Percentiles rank a stretch among this genome's conserved stretches.
These are phyloP conservation scores for Apodemia duryi DNA, from an alignment of 2,888 invertebrate genomes.

Conservation along the genomic window DNA sequence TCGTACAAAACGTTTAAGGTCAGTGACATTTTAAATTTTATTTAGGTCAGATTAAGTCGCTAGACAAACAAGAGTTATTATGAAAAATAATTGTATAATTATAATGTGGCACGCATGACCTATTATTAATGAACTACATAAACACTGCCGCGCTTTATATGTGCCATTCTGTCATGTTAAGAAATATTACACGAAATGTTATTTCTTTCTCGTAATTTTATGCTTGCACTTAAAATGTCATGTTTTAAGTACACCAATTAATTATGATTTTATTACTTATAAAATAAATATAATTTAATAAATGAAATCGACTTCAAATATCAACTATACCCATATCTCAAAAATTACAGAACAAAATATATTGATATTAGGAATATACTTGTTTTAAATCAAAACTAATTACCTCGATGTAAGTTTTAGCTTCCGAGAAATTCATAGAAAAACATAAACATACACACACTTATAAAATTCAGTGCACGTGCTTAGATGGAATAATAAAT, in stretches of 20 bases:
- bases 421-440: too few species aligned
- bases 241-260: not conserved
- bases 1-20: slow-evolving; percentile 95
- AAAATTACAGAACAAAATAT: too few species aligned
- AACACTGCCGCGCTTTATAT: slow-evolving; percentile 5
- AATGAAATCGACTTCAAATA: too few species aligned
- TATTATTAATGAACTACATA: slow-evolving; percentile 14
- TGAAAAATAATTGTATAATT: slow-evolving; percentile 12
- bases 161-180: slow-evolving; percentile 1
- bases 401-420: too few species aligned
- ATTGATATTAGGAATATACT: too few species aligned
- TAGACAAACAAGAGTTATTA: slow-evolving; percentile 3
- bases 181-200: slow-evolving; percentile 4
- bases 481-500: too few species aligned
- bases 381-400: too few species aligned
- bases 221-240: not conserved
- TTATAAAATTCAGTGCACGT: too few species aligned
- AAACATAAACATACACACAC: too few species aligned
- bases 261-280: not conserved
- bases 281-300: too few species aligned
- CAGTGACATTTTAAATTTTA: slow-evolving; percentile 28
- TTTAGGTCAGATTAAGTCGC: slow-evolving; percentile 4
- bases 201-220: not conserved
- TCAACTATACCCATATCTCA: too few species aligned
- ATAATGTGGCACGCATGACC: slow-evolving; percentile 13